These are phyloP conservation scores for Stigmatopora argus DNA, from an alignment of 2,113 vertebrate genomes.

Conservation along the genomic window DNA sequence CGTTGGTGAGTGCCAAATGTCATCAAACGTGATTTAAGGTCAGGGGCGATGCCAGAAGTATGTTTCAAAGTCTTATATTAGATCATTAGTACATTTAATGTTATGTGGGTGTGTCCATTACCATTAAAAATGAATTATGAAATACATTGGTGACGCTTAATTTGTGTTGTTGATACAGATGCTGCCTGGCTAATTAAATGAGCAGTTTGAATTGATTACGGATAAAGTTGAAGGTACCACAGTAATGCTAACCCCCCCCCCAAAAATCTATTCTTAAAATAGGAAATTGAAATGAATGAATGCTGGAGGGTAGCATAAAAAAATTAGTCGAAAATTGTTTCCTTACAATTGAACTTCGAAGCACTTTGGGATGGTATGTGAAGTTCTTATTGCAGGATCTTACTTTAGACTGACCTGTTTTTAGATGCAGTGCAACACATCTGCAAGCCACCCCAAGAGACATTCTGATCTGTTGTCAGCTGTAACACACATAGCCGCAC, in stretches of 20 bases:
- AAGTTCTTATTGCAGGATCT: conserved; percentile 8
- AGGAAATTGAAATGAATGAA: conserved; percentile 16
- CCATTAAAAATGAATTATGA: neutral
- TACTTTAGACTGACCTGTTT: conserved; percentile 17
- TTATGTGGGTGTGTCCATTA: neutral
- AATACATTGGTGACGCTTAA: neutral
- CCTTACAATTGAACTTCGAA: conserved; percentile 10
- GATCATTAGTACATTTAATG: too few species aligned
- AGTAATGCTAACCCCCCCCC: neutral
- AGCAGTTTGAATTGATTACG: neutral
- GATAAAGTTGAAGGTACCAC: neutral
- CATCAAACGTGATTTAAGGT: too few species aligned
- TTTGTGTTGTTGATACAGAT: neutral
- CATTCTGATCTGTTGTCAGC: conserved; percentile 14
- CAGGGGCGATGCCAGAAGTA: neutral
- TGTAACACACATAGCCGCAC: neutral
- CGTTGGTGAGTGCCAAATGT: too few species aligned
- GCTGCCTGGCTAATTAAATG: too few species aligned
- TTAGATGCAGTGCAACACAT: neutral
- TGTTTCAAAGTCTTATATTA: neutral
- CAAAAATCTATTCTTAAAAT: neutral
- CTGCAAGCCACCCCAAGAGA: conserved; percentile 12
- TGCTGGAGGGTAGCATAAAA: neutral
- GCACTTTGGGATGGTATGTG: neutral
- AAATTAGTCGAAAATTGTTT: neutral